These are phyloP conservation scores for Anolis apletophallus DNA, from an alignment of 2,797 vertebrate genomes.

Conservation along the genomic window DNA sequence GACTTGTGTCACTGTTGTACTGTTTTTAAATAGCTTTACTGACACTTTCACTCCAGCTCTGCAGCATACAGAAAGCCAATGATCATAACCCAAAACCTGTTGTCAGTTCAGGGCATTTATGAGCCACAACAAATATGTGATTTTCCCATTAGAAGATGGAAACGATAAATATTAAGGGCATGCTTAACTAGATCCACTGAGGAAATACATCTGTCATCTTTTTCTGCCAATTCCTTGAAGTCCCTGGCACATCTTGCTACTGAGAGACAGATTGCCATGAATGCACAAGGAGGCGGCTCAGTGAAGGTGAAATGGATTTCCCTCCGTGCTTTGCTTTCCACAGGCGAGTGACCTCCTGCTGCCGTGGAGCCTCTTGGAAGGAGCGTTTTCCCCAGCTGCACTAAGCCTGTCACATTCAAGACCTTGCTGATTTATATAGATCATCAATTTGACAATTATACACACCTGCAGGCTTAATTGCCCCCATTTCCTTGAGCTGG, in stretches of 20 bases:
- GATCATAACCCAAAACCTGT: too few species aligned
- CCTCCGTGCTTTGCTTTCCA: background rate
- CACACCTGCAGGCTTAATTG: conserved; percentile 79
- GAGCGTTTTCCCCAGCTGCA: background rate
- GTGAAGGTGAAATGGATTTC: background rate
- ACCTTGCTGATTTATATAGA: conserved; percentile 71
- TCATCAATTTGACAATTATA: conserved; percentile 77
- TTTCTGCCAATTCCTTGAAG: conserved; percentile 14
- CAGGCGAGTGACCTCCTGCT: background rate
- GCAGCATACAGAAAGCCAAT: too few species aligned
- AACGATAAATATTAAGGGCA: conserved; percentile 3
- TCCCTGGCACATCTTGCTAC: background rate
- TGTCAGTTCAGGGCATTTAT: background rate
- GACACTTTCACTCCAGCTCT: background rate
- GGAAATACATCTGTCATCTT: conserved; percentile 2
- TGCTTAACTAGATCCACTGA: background rate
- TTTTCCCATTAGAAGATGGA: background rate
- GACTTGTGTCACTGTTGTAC: background rate
- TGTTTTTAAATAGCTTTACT: background rate
- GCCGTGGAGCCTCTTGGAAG: background rate
- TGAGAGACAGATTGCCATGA: background rate
- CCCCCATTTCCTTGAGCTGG: conserved; percentile 71
- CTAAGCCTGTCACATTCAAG: conserved; percentile 1
- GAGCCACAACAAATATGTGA: background rate
- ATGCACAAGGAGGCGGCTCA: rapidly evolving